Percentiles rank a stretch among this genome's conserved stretches.
phyloP scores from a whole-genome alignment of 2,888 invertebrate genomes.

The Melieria omissa region DNA sequence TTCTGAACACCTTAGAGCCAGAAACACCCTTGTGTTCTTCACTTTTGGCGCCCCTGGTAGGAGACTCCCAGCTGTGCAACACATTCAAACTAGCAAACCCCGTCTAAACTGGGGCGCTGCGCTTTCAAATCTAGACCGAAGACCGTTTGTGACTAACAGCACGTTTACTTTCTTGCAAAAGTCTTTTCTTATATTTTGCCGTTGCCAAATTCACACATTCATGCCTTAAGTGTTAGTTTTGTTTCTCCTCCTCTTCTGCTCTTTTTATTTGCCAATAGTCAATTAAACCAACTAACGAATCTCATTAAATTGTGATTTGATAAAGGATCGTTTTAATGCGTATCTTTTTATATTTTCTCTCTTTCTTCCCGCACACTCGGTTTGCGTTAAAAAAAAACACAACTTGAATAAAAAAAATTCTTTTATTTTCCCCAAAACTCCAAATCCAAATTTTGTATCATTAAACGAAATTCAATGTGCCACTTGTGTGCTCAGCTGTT shows the following conservation, averaged over 20 bases:
- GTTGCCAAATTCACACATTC: conserved; percentile 1
- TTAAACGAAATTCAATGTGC: no score
- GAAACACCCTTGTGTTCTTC: no score
- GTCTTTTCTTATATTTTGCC: neutral
- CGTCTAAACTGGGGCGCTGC: no score
- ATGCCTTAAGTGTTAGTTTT: neutral
- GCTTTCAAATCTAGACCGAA: neutral
- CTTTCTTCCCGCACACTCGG: conserved; percentile 23
- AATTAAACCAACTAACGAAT: neutral
- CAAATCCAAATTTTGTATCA: no score
- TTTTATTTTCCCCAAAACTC: no score
- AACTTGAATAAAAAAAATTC: neutral
- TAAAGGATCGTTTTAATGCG: conserved; percentile 23
- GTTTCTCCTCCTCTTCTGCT: neutral
- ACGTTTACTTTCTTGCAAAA: conserved; percentile 7
- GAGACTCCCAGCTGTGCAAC: no score
- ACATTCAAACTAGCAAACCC: no score
- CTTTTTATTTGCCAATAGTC: neutral
- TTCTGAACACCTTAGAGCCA: no score
- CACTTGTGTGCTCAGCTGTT: conserved; percentile 44
- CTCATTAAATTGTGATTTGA: neutral
- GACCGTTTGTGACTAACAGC: conserved; percentile 23
- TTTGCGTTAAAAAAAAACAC: conserved; percentile 13
- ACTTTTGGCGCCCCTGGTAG: no score
- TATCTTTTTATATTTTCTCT: conserved; percentile 29